These are phyloP conservation scores for Drosophila leontia DNA, from an alignment of 1,140 invertebrate species.

Conservation along the genomic window DNA sequence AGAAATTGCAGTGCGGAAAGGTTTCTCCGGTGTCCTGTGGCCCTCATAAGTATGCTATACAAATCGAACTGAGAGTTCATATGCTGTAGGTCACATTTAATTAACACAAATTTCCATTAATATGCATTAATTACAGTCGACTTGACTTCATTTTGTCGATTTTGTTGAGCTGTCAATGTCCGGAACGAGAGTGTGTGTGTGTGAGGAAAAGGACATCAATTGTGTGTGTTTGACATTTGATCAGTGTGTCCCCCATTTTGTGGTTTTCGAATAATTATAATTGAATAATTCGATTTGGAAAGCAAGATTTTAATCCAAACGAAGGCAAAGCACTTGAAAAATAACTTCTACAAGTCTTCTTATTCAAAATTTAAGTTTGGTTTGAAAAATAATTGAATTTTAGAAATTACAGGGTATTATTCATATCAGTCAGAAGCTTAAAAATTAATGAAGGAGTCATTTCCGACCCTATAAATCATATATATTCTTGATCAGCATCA, in stretches of 20 bases:
- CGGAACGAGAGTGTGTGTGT: no score
- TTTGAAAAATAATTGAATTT: no score
- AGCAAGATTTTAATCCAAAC: background rate
- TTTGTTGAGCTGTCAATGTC: slow-evolving; percentile 27
- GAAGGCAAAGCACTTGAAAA: background rate
- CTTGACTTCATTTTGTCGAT: slow-evolving; percentile 59
- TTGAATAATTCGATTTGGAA: slow-evolving; percentile 2
- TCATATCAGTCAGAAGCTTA: no score
- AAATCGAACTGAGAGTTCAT: background rate
- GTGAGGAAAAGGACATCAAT: slow-evolving; percentile 34
- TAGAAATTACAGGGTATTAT: no score
- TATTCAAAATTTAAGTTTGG: background rate
- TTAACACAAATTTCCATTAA: slow-evolving; percentile 77
- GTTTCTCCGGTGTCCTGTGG: background rate
- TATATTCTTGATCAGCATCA: no score
- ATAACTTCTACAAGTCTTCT: background rate
- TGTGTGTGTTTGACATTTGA: slow-evolving; percentile 37
- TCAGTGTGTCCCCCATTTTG: slow-evolving; percentile 1
- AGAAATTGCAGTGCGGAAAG: background rate
- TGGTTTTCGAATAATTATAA: slow-evolving; percentile 7
- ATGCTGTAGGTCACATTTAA: slow-evolving; percentile 60
- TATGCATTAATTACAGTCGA: slow-evolving; percentile 69
- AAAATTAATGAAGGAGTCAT: no score
- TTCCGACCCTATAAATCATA: no score
- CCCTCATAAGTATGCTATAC: slow-evolving; percentile 22